These are phyloP conservation scores for Streblospio benedicti DNA, from an alignment of 1,140 invertebrate genomes.

Conservation along the genomic window DNA sequence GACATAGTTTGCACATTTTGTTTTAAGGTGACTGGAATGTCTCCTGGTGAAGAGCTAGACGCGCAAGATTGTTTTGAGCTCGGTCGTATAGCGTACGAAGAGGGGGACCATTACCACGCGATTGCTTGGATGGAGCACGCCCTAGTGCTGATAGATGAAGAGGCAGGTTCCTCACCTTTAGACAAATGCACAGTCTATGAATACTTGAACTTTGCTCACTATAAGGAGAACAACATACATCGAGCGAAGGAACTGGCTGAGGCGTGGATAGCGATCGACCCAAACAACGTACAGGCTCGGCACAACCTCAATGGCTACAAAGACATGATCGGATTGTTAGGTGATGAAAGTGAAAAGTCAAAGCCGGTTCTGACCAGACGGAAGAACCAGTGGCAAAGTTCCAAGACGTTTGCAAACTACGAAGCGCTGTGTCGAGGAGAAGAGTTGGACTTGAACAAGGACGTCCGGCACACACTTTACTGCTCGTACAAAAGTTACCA, in stretches of 20 bases:
- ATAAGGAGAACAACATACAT: no score
- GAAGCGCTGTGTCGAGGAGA: slow-evolving; percentile 88
- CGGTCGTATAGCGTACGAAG: slow-evolving; percentile 83
- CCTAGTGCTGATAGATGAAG: slow-evolving; percentile 56
- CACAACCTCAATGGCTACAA: slow-evolving; percentile 82
- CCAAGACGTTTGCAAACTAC: slow-evolving; percentile 50
- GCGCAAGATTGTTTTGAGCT: slow-evolving; percentile 93
- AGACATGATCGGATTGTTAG: slow-evolving; percentile 53
- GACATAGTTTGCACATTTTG: no score
- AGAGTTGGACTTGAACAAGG: no score
- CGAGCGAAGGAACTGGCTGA: no score
- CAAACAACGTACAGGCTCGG: slow-evolving; percentile 68
- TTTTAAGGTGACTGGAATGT: no score
- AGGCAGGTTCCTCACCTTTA: no score
- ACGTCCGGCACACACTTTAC: no score
- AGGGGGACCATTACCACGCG: slow-evolving; percentile 86
- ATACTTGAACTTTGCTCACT: slow-evolving; percentile 89
- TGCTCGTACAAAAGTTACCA: slow-evolving; percentile 66
- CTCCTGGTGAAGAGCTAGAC: slow-evolving; percentile 52
- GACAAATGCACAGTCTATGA: slow-evolving; percentile 74
- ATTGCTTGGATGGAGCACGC: slow-evolving; percentile 93
- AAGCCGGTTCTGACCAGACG: no score
- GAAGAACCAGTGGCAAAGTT: slow-evolving; percentile 35
- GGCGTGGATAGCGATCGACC: no score
- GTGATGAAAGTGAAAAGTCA: no score